A percentile compares a stretch with the other conserved stretches of the same genome.
These are phyloP conservation scores for Ochropleura plecta DNA, from an alignment of 2,888 invertebrate genomes.

Conservation along the genomic window DNA sequence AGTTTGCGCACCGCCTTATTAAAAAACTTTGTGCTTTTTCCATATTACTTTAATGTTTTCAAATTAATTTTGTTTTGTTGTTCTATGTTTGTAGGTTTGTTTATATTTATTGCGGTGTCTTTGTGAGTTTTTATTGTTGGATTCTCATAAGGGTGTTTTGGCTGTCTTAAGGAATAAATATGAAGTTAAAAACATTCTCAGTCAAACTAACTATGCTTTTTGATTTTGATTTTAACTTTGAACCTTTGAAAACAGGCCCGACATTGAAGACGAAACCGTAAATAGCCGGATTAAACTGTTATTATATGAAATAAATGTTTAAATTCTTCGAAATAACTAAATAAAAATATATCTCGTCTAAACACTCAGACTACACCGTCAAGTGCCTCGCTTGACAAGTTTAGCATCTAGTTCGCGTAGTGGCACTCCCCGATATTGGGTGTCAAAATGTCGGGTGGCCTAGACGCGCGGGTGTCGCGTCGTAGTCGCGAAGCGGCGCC, in stretches of 20 bases:
- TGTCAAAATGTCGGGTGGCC: conserved; percentile 17
- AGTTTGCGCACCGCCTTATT: conserved; percentile 49
- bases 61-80: conserved; percentile 55
- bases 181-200: not conserved
- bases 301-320: too few species aligned
- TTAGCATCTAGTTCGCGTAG: conserved; percentile 38
- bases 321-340: not conserved
- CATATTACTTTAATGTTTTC: conserved; percentile 50
- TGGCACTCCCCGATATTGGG: conserved; percentile 34
- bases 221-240: not conserved
- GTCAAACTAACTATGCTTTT: not conserved
- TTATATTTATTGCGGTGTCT: conserved; percentile 14
- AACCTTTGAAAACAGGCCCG: not conserved
- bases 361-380: not conserved
- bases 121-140: conserved; percentile 1
- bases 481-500: not conserved
- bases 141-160: too few species aligned
- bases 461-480: conserved; percentile 9
- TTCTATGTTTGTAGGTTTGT: conserved; percentile 10
- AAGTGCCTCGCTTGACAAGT: conserved; percentile 28
- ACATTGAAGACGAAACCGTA: not conserved
- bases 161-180: not conserved
- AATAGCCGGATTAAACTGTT: too few species aligned
- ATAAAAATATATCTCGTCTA: conserved; percentile 1
- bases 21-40: conserved; percentile 59